These are phyloP conservation scores for Carpatolechia fugitivella DNA, from an alignment of 2,888 invertebrate species.

Conservation along the genomic window DNA sequence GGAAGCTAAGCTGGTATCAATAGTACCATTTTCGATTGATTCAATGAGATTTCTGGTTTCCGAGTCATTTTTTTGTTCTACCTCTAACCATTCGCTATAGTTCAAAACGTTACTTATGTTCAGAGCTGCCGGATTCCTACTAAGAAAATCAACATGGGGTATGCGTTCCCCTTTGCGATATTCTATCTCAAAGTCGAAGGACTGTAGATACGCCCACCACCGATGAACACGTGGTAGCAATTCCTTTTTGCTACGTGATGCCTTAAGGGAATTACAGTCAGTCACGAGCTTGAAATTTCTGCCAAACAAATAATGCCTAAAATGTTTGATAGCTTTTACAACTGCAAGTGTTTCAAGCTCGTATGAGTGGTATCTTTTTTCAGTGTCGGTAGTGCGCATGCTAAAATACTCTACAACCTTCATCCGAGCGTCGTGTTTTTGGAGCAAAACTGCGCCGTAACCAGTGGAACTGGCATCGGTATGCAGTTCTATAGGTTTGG, in stretches of 20 bases:
- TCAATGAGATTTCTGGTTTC: slow-evolving; percentile 3
- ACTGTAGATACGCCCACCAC: slow-evolving; percentile 22
- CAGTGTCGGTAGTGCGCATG: slow-evolving; percentile 11
- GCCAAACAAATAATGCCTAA: slow-evolving; percentile 18
- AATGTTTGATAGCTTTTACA: slow-evolving; percentile 17
- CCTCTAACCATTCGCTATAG: slow-evolving; percentile 8
- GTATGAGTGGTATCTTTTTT: slow-evolving; percentile 18
- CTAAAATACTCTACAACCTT: slow-evolving; percentile 12
- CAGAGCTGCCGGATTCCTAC: slow-evolving; percentile 12
- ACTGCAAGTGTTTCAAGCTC: slow-evolving; percentile 21
- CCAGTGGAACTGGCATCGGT: slow-evolving; percentile 7
- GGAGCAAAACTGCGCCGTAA: neutral
- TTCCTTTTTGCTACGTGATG: slow-evolving; percentile 19
- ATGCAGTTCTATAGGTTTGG: neutral
- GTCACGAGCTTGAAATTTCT: slow-evolving; percentile 15
- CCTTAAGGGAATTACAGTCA: slow-evolving; percentile 17
- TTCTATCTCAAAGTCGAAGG: slow-evolving; percentile 21
- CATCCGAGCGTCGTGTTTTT: neutral
- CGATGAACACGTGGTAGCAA: slow-evolving; percentile 18
- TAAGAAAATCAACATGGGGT: slow-evolving; percentile 17
- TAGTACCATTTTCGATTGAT: slow-evolving; percentile 6
- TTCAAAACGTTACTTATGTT: neutral
- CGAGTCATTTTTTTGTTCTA: slow-evolving; percentile 7
- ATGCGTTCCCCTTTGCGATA: slow-evolving; percentile 18
- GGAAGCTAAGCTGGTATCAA: neutral